Evolutionary conservation across 2,888 invertebrate species (phyloP).

Genomic region (Stenoptilia bipunctidactyla): DNA sequence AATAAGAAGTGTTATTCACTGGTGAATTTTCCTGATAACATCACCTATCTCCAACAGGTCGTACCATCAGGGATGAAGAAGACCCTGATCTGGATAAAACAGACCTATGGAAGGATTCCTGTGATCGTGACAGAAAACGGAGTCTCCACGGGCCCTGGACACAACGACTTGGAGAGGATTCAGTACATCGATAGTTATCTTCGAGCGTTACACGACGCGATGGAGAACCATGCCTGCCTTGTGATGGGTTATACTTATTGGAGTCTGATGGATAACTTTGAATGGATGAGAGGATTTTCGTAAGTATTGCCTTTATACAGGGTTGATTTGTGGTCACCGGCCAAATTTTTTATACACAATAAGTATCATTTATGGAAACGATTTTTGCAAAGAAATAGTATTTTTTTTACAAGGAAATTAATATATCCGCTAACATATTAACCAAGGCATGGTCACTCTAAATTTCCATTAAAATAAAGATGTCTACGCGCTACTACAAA

Average conservation of each 20-base stretch:
- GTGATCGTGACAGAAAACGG: slow-evolving; percentile 75
- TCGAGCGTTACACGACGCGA: slow-evolving; percentile 47
- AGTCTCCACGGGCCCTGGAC: slow-evolving; percentile 51
- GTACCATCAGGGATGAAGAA: slow-evolving; percentile 77
- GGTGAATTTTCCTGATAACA: too few species aligned
- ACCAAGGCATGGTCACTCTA: too few species aligned
- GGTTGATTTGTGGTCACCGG: too few species aligned
- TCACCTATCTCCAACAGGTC: slow-evolving; percentile 63
- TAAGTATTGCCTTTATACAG: slow-evolving; percentile 38
- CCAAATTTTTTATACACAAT: too few species aligned
- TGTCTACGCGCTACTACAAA: too few species aligned
- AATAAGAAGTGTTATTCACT: too few species aligned
- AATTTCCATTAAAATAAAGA: too few species aligned
- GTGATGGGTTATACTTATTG: slow-evolving; percentile 80
- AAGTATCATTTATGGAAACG: too few species aligned
- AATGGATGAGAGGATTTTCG: slow-evolving; percentile 83
- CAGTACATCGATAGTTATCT: slow-evolving; percentile 66
- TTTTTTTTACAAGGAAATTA: too few species aligned
- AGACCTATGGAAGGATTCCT: slow-evolving; percentile 68
- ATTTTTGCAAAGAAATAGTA: too few species aligned
- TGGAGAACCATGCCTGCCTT: slow-evolving; percentile 67
- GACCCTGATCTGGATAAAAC: slow-evolving; percentile 73
- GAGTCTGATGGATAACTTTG: slow-evolving; percentile 86
- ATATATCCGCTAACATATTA: too few species aligned
- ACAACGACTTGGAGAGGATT: slow-evolving; percentile 59